Evolutionary conservation across 2,888 invertebrate genomes (phyloP).

Genomic region (Acanthosepion lycidas): DNA sequence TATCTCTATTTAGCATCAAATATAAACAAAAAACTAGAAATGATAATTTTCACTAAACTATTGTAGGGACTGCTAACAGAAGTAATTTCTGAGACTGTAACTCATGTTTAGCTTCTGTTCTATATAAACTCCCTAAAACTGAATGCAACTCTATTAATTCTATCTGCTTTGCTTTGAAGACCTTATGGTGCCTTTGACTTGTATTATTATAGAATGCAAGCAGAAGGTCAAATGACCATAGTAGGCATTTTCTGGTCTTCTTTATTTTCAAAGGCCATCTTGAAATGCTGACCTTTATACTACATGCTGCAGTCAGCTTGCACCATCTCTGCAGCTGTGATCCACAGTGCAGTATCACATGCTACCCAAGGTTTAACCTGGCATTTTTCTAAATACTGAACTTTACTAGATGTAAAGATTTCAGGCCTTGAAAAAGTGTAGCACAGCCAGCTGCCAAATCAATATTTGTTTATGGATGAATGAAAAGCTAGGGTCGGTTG

Average conservation of each 20-base stretch:
- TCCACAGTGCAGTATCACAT: neutral
- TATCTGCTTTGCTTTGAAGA: neutral
- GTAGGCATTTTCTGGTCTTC: neutral
- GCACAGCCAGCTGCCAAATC: neutral
- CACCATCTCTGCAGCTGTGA: neutral
- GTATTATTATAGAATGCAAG: neutral
- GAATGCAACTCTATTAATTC: neutral
- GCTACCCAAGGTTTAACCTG: neutral
- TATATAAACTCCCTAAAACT: neutral
- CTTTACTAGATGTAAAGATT: neutral
- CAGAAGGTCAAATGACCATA: conserved; percentile 1
- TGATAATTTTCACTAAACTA: too few relatives aligned
- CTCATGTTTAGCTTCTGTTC: neutral
- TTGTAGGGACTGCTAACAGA: too few relatives aligned
- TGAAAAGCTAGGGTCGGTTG: neutral
- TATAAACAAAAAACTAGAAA: too few relatives aligned
- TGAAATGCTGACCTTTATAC: neutral
- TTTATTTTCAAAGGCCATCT: neutral
- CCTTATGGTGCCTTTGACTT: neutral
- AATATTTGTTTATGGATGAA: neutral
- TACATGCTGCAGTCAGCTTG: neutral
- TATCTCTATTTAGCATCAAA: too few relatives aligned
- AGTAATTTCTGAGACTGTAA: neutral
- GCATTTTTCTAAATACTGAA: neutral
- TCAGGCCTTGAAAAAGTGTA: neutral